These are phyloP conservation scores for Melanotaenia trifasciata DNA, from an alignment of 2,797 vertebrate species.

Conservation along the genomic window DNA sequence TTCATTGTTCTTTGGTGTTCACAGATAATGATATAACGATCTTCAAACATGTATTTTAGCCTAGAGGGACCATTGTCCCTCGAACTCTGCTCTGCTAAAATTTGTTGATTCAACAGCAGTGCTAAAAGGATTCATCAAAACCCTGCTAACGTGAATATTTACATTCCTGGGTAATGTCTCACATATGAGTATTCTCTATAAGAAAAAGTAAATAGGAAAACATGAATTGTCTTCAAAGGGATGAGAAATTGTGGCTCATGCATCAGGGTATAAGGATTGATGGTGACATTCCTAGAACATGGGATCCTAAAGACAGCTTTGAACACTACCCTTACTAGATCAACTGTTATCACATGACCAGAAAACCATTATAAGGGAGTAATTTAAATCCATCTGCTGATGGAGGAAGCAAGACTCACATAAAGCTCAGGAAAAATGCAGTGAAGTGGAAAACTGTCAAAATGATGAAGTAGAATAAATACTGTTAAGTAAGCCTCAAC, in stretches of 20 bases:
- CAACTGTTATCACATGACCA: background rate
- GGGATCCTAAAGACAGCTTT: background rate
- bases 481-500: background rate
- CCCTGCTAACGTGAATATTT: constrained; percentile 63
- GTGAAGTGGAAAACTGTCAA: background rate
- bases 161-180: constrained; percentile 65
- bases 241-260: constrained; percentile 9
- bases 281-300: background rate
- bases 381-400: background rate
- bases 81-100: constrained; percentile 50
- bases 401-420: background rate
- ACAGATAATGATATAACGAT: constrained; percentile 71
- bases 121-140: constrained; percentile 48
- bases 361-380: background rate
- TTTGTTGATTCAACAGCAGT: constrained; percentile 43
- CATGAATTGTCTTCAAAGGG: constrained; percentile 13
- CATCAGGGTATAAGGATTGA: constrained; percentile 9
- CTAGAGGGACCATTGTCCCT: constrained; percentile 66
- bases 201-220: constrained; percentile 53
- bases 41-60: constrained; percentile 72
- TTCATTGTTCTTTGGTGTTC: constrained; percentile 74
- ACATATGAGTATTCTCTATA: constrained; percentile 57
- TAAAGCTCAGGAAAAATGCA: background rate
- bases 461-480: background rate
- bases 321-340: background rate